A percentile compares a stretch with the other conserved stretches of the same genome.
phyloP scores from a whole-genome alignment of 2,113 vertebrate genomes.

The Ahaetulla prasina region DNA sequence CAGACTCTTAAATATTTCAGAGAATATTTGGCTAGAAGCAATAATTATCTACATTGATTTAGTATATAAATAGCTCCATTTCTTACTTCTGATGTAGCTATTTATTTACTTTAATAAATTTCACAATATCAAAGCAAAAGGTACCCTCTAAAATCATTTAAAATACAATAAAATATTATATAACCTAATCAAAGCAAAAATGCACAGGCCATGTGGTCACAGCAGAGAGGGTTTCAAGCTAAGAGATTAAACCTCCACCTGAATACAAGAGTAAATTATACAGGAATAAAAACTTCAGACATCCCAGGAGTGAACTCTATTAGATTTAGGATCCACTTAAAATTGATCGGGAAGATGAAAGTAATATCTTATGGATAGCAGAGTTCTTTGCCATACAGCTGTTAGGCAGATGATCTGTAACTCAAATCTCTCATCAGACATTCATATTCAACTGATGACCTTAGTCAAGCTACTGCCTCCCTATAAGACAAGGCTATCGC shows the following conservation, averaged over 20 bases:
- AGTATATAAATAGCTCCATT: conserved; percentile 52
- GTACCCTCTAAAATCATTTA: not conserved
- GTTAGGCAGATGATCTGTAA: not conserved
- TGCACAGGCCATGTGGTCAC: not conserved
- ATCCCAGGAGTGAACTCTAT: conserved; percentile 19
- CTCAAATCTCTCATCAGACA: not conserved
- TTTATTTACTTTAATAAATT: not conserved
- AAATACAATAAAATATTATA: not conserved
- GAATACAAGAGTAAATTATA: conserved; percentile 18
- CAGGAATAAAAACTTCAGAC: conserved; percentile 19
- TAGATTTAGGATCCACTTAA: conserved; percentile 1
- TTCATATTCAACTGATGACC: not conserved
- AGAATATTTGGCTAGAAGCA: conserved; percentile 39
- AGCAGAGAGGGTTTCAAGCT: not conserved
- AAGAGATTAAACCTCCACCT: conserved; percentile 34
- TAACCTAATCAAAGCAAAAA: not conserved
- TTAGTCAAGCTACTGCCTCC: not conserved
- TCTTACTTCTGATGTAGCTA: conserved; percentile 33
- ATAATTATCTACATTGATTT: conserved; percentile 43
- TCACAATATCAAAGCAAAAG: not conserved
- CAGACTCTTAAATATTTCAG: conserved; percentile 41
- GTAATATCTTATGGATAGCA: conserved; percentile 2
- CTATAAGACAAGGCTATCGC: not conserved
- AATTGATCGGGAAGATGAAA: conserved; percentile 17
- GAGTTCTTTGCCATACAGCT: not conserved